Evolutionary conservation across 1,140 invertebrate species (phyloP), one percentile per base, ranked within the genome.

Genomic region (Dreissena polymorpha): DNA sequence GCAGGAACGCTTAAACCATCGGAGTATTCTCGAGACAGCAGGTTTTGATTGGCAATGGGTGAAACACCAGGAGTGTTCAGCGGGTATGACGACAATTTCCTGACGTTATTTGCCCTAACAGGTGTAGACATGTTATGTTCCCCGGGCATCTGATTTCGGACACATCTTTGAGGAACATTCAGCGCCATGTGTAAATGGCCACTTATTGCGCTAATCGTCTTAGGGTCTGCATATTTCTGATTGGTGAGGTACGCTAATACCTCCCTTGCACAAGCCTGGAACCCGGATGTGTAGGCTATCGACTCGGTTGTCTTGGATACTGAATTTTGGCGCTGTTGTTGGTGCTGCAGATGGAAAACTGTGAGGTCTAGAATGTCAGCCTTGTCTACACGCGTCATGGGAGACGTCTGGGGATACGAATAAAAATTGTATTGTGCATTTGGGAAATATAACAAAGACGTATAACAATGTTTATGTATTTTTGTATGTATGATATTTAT

Each of bases 371-470:
- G 69, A 21, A 80, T 72, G 39, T 80, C 78, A 7, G 78, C 78
- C 69, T 80, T 80, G 78, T 80, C 78, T 13, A 80, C 69, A 12
- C 78, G 51, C 27, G 78, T 80, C 78, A 80, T 80, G 5, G 78
- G 78, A 12, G 39, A 68, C 13, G 67, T 71, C 78, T 80, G 78
- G 14, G 51, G 70, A 23, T 10, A 65, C 16, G 16, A 55, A 57
- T 14, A n/a, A n/a, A n/a, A n/a, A n/a, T n/a, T n/a, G n/a, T n/a
- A n/a, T n/a, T n/a, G n/a, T n/a, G n/a, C n/a, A n/a, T n/a, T n/a
- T n/a, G n/a, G n/a, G n/a, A n/a, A n/a, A n/a, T n/a, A n/a, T n/a
- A n/a, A n/a, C n/a, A n/a, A n/a, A n/a, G n/a, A n/a, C n/a, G n/a
- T n/a, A n/a, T n/a, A n/a, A n/a, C n/a, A n/a, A n/a, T n/a, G n/a